Evolutionary conservation across 1,140 invertebrate species (phyloP), one percentile per base, ranked within the genome.

Genomic region (Trichonephila clavipes): DNA sequence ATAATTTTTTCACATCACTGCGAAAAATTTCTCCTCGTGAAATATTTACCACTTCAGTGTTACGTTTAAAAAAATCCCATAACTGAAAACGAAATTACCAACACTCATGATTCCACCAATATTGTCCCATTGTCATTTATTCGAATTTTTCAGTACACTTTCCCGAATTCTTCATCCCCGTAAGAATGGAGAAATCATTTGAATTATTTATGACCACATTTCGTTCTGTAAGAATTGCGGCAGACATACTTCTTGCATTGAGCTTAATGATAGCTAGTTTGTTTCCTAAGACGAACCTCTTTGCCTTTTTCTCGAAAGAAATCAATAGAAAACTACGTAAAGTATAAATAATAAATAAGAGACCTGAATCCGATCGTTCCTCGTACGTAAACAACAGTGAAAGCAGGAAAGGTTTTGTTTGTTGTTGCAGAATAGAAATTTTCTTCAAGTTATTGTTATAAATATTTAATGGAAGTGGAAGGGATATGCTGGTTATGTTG

Each of bases 251-350:
- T 64, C 62, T 64, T 64, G 21, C 18, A 64, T 18, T 34, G 28
- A 18, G 72, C 72, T 19, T 83, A 83, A 83, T 83, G 82, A 83
- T 83, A 59, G 82, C 51, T 58, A 59, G 44, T 83, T 83, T 83
- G 44, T 51, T 59, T 58, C 18, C 72, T 77, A 16, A 8, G 24
- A 5, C 40, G 82, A 24, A 58, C 51, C 14, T 51, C 82, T 51
- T 83, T 58, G 34, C 82, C 82, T 59, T 83, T 59, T 83, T 83
- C 51, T 24, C 81, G 24, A 18, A n/a, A 83, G 21, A 58, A 83
- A 83, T 83, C 82, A 83, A 83, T 83, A 83, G n/a, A 58, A 83
- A n/a, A 28, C 51, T 58, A 14, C 44, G 44, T n/a, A 24, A 58
- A 59, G 82, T 24, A 59, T 83, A 83, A 51, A 58, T 51, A 83